phyloP scores from a whole-genome alignment of 2,888 invertebrate species.

The Amblyjoppa fuscipennis region DNA sequence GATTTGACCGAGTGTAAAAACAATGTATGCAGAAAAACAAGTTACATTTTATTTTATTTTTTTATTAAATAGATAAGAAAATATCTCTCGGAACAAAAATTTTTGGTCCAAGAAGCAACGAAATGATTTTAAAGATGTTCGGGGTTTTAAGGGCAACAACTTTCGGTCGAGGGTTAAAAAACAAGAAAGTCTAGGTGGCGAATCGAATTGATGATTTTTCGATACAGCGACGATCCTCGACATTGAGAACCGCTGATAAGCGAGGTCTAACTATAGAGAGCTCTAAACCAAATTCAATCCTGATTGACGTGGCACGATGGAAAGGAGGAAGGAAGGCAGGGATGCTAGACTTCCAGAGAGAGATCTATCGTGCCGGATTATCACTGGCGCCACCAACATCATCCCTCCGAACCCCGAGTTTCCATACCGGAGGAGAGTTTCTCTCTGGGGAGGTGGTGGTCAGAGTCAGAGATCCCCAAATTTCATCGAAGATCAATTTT shows the following conservation, averaged over 20 bases:
- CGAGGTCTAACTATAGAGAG: conserved; percentile 79
- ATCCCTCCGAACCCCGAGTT: conserved; percentile 66
- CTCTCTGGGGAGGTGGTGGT: conserved; percentile 54
- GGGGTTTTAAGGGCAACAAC: not conserved
- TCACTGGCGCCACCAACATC: conserved; percentile 84
- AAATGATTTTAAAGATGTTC: not conserved
- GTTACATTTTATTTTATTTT: not conserved
- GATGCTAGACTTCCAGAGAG: conserved; percentile 82
- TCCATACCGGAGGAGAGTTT: conserved; percentile 71
- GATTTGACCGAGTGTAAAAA: too few species aligned
- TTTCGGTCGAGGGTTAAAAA: not conserved
- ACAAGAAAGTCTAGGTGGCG: not conserved
- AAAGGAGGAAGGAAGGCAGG: conserved; percentile 69
- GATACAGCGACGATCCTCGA: conserved; percentile 16
- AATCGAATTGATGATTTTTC: not conserved
- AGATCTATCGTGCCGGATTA: conserved; percentile 83
- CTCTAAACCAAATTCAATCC: conserved; percentile 84
- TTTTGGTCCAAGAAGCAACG: not conserved
- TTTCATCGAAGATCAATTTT: not conserved
- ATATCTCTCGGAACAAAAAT: not conserved
- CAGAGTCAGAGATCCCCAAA: not conserved
- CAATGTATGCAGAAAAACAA: too few species aligned
- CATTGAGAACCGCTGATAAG: conserved; percentile 81
- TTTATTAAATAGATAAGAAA: not conserved
- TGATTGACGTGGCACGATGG: conserved; percentile 81